These are phyloP conservation scores for Setipinna tenuifilis DNA, from an alignment of 2,797 vertebrate species.

Conservation along the genomic window DNA sequence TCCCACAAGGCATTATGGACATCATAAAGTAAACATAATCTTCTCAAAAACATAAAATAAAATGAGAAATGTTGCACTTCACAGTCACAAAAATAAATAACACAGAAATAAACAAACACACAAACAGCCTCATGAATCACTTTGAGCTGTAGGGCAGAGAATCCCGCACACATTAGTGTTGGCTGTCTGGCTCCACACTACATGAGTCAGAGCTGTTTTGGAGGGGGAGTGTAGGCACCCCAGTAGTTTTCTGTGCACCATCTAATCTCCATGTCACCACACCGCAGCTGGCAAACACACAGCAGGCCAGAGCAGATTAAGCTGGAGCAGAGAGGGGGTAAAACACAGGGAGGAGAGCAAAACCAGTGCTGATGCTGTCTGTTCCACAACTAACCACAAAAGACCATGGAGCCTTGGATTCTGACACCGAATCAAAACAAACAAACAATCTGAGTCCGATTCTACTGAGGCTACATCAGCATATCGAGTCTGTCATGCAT, in stretches of 20 bases:
- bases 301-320: not conserved
- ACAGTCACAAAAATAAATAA: not conserved
- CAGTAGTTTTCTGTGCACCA: not conserved
- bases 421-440: not conserved
- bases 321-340: not conserved
- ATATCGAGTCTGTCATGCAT: not conserved
- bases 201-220: not conserved
- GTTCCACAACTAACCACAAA: not conserved
- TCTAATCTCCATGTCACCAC: not conserved
- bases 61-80: not conserved
- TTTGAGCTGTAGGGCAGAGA: constrained; percentile 34
- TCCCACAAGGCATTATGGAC: not conserved
- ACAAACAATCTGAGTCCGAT: not conserved
- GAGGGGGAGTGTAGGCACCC: not conserved
- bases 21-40: not conserved
- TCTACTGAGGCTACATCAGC: not conserved
- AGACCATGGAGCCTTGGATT: not conserved
- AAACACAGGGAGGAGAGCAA: not conserved
- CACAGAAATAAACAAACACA: constrained; percentile 15
- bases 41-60: not conserved
- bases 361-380: not conserved
- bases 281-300: constrained; percentile 11
- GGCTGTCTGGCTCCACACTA: constrained; percentile 16
- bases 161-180: constrained; percentile 48
- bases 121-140: constrained; percentile 48